A percentile compares a stretch with the other conserved stretches of the same genome.
phyloP scores from a whole-genome alignment of 37 sponge, comb jelly and placozoan species.

The Aplysina aerophoba region DNA sequence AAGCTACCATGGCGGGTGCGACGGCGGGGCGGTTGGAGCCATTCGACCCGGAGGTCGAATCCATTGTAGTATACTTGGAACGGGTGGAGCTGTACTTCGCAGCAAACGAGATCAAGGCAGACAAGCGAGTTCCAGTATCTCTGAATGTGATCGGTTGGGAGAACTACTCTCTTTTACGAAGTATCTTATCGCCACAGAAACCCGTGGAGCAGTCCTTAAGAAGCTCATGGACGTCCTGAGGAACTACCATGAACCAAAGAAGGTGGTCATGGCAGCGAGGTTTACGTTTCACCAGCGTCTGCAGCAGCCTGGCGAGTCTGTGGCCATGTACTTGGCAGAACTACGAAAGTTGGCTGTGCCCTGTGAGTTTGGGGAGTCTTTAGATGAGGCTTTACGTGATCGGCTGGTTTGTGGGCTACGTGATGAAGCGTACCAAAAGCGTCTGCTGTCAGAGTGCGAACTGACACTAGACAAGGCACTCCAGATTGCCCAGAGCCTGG shows the following conservation, averaged over 20 bases:
- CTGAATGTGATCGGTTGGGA: neutral
- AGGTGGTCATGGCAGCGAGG: neutral
- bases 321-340: conserved; percentile 5
- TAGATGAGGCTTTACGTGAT: conserved; percentile 1
- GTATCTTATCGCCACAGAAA: neutral
- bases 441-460: neutral
- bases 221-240: neutral
- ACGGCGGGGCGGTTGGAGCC: neutral
- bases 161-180: neutral
- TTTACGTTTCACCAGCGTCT: neutral
- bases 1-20: neutral
- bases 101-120: neutral
- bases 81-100: conserved; percentile 3
- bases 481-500: neutral
- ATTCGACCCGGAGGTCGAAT: neutral
- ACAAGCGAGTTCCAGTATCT: neutral
- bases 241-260: neutral
- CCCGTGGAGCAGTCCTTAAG: neutral
- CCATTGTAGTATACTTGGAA: neutral
- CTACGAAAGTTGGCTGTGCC: neutral
- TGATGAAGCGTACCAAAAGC: neutral
- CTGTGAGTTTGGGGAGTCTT: neutral
- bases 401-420: conserved; percentile 3
- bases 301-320: neutral
- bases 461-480: neutral